Conservation (phyloP, 64 coral and sea anemone species). For the Actinia tenebrosa region DNA sequence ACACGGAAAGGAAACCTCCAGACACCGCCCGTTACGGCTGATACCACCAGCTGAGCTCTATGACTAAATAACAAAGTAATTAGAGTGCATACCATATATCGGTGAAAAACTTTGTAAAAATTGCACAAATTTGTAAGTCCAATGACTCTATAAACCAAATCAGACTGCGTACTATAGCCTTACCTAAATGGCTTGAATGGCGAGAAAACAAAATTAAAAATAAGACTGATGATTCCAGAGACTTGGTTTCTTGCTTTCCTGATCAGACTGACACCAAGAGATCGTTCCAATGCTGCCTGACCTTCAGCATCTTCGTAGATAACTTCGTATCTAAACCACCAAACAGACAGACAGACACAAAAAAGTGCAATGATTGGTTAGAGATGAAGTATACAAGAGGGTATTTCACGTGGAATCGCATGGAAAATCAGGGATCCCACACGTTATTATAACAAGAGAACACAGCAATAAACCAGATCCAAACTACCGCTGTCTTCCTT, state of each 20-base stretch:
- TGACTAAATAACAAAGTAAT: constrained; percentile 38
- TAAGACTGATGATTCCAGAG: constrained; percentile 82
- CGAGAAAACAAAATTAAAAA: constrained; percentile 93
- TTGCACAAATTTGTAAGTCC: no score
- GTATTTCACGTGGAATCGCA: no score
- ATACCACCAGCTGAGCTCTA: constrained; percentile 70
- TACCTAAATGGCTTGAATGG: constrained; percentile 98
- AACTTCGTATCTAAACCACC: constrained; percentile 67
- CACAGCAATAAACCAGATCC: no score
- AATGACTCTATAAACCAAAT: no score
- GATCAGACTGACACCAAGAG: constrained; percentile 78
- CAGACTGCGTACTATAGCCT: not conserved
- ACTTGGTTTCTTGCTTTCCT: constrained; percentile 89
- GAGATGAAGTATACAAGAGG: no score
- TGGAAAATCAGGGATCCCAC: no score
- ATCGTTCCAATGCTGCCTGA: constrained; percentile 86
- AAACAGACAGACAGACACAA: not conserved
- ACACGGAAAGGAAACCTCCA: constrained; percentile 90
- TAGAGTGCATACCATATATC: not conserved
- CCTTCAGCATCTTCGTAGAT: constrained; percentile 77
- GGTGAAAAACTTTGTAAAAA: no score
- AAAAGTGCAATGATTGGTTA: no score
- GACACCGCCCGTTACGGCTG: constrained; percentile 77
- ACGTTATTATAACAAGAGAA: no score
- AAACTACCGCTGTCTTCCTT: no score